Percentiles rank a stretch among this genome's conserved stretches.
phyloP scores from a whole-genome alignment of 1,140 invertebrate genomes.

The Macrocentrus cingulum region DNA sequence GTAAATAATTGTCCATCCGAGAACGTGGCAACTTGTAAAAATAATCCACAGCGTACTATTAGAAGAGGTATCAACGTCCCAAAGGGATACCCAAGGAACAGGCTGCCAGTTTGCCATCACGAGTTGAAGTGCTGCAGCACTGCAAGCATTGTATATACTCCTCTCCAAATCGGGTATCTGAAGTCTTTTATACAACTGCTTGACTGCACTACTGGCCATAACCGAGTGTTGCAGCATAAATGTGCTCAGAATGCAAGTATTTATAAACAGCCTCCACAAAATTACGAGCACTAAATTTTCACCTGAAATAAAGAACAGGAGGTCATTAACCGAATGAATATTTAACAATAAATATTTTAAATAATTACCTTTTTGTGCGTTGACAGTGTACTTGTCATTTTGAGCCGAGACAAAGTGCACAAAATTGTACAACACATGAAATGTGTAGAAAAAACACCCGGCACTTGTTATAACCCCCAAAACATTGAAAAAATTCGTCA shows the following conservation, averaged over 20 bases:
- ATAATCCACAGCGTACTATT: slow-evolving; percentile 52
- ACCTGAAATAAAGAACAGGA: slow-evolving; percentile 36
- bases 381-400: slow-evolving; percentile 25
- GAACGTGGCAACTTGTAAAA: slow-evolving; percentile 56
- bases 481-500: slow-evolving; percentile 36
- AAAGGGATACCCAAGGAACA: slow-evolving; percentile 51
- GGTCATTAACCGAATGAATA: neutral
- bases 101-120: slow-evolving; percentile 55
- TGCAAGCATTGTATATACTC: slow-evolving; percentile 56
- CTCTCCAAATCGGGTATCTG: slow-evolving; percentile 53
- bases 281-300: slow-evolving; percentile 30
- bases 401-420: slow-evolving; percentile 49
- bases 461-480: slow-evolving; percentile 35
- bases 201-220: slow-evolving; percentile 54
- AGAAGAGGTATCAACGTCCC: slow-evolving; percentile 55
- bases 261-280: slow-evolving; percentile 45
- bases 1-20: slow-evolving; percentile 66
- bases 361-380: slow-evolving; percentile 29
- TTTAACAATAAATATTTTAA: slow-evolving; percentile 10
- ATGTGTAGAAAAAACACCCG: slow-evolving; percentile 49
- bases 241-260: slow-evolving; percentile 53
- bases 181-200: slow-evolving; percentile 48
- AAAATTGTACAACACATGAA: slow-evolving; percentile 45
- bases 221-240: slow-evolving; percentile 62
- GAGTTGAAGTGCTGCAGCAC: slow-evolving; percentile 42